Percentiles rank a stretch among this genome's conserved stretches.
phyloP scores from a whole-genome alignment of 1,140 invertebrate genomes.

The Dendroctonus ponderosae region DNA sequence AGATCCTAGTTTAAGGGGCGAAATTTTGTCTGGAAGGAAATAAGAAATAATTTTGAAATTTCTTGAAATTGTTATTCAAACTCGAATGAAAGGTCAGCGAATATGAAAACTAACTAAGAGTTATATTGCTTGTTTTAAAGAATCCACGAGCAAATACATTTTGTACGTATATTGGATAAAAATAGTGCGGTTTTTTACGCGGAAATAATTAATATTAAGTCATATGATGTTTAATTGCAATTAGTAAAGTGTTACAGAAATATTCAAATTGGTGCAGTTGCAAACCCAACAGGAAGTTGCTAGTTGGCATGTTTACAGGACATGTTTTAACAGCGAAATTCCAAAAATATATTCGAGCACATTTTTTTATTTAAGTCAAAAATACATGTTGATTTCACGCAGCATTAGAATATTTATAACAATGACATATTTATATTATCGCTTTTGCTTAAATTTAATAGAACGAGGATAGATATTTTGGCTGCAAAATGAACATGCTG shows the following conservation, averaged over 20 bases:
- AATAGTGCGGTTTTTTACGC: neutral
- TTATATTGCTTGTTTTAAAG: neutral
- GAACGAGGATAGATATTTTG: no score
- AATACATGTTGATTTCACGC: no score
- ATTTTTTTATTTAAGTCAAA: no score
- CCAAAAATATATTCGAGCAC: neutral
- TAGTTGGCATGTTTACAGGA: slow-evolving; percentile 9
- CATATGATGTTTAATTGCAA: slow-evolving; percentile 25
- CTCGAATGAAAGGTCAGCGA: slow-evolving; percentile 4
- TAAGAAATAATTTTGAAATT: slow-evolving; percentile 22
- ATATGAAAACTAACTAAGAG: slow-evolving; percentile 7
- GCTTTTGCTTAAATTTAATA: no score
- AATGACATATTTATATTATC: no score
- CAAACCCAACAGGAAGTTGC: slow-evolving; percentile 19
- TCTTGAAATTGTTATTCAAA: slow-evolving; percentile 2
- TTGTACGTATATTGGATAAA: no score
- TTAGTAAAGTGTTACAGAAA: slow-evolving; percentile 19
- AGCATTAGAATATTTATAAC: no score
- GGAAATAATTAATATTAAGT: slow-evolving; percentile 6
- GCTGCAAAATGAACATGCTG: no score
- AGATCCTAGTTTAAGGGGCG: slow-evolving; percentile 24
- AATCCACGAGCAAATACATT: no score
- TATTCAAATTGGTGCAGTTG: slow-evolving; percentile 16
- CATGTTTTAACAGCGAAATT: neutral
- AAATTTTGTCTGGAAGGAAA: slow-evolving; percentile 29